Percentiles rank a stretch among this genome's conserved stretches.
These are phyloP conservation scores for Laspeyria flexula DNA, from an alignment of 2,888 invertebrate species.

Conservation along the genomic window DNA sequence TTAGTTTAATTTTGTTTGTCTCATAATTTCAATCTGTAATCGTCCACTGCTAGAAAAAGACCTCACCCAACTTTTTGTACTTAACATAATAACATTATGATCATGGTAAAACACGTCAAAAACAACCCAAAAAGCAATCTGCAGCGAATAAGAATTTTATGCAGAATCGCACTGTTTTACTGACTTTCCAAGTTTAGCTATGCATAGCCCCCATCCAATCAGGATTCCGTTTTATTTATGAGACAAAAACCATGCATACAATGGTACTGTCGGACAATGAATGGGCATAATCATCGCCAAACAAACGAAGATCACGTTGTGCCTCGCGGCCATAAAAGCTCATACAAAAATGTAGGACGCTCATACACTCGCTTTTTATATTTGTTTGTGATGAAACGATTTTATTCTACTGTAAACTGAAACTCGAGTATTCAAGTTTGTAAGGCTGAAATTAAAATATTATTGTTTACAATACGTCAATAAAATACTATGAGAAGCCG, in stretches of 20 bases:
- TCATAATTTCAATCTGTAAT: too few relatives aligned
- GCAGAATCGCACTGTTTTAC: slow-evolving; percentile 33
- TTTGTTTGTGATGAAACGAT: slow-evolving; percentile 4
- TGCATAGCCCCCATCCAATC: slow-evolving; percentile 44
- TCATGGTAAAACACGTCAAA: neutral
- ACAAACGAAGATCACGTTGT: slow-evolving; percentile 60
- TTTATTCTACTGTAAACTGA: neutral
- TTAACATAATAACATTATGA: too few relatives aligned
- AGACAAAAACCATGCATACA: slow-evolving; percentile 49
- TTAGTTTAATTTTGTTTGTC: too few relatives aligned
- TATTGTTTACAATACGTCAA: too few relatives aligned
- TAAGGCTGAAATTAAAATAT: too few relatives aligned
- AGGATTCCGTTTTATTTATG: slow-evolving; percentile 45
- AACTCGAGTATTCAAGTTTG: neutral
- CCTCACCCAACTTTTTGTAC: too few relatives aligned
- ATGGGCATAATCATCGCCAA: slow-evolving; percentile 60
- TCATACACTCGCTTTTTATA: slow-evolving; percentile 18
- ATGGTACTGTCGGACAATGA: slow-evolving; percentile 56
- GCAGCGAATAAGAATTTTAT: slow-evolving; percentile 24
- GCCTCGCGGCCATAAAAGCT: slow-evolving; percentile 47
- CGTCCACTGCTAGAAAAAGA: too few relatives aligned
- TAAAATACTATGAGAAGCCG: too few relatives aligned
- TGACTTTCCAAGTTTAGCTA: slow-evolving; percentile 36
- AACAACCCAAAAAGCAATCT: slow-evolving; percentile 29
- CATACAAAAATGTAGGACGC: slow-evolving; percentile 36